Evolutionary conservation across 2,888 invertebrate genomes (phyloP).

Genomic region (Limenitis camilla): DNA sequence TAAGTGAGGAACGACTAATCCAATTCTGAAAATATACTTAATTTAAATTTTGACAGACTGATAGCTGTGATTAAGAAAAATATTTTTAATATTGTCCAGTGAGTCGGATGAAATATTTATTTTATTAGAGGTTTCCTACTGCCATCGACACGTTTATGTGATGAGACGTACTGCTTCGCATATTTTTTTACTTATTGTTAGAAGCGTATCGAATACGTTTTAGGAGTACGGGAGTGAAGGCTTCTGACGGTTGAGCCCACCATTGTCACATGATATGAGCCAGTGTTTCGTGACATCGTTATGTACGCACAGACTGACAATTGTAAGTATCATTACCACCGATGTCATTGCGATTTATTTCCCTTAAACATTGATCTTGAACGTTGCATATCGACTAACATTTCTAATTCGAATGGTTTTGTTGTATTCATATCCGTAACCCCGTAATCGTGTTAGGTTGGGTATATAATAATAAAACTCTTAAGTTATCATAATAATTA

Average conservation of each 20-base stretch:
- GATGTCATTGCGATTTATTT: conserved; percentile 61
- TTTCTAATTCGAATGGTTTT: conserved; percentile 66
- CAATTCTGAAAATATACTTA: conserved; percentile 74
- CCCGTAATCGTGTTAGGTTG: conserved; percentile 61
- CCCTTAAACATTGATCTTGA: conserved; percentile 53
- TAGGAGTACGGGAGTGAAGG: conserved; percentile 17
- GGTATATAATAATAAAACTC: conserved; percentile 40
- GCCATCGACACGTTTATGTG: conserved; percentile 59
- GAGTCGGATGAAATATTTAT: conserved; percentile 73
- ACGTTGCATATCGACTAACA: conserved; percentile 73
- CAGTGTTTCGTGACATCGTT: conserved; percentile 42
- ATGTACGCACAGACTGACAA: conserved; percentile 53
- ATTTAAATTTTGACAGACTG: conserved; percentile 75
- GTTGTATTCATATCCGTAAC: conserved; percentile 62
- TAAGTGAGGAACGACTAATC: conserved; percentile 68
- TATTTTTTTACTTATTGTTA: conserved; percentile 46
- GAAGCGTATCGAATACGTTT: conserved; percentile 46
- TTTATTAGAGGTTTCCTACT: conserved; percentile 70
- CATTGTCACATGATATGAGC: conserved; percentile 28
- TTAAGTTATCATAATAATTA: conserved; percentile 61
- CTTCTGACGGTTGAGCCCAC: conserved; percentile 41
- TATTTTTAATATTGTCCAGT: conserved; percentile 75
- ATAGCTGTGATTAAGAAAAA: conserved; percentile 73
- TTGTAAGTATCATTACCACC: conserved; percentile 60
- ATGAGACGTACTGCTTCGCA: conserved; percentile 60